phyloP scores from a whole-genome alignment of 2,113 vertebrate species.

The Clinocottus analis region DNA sequence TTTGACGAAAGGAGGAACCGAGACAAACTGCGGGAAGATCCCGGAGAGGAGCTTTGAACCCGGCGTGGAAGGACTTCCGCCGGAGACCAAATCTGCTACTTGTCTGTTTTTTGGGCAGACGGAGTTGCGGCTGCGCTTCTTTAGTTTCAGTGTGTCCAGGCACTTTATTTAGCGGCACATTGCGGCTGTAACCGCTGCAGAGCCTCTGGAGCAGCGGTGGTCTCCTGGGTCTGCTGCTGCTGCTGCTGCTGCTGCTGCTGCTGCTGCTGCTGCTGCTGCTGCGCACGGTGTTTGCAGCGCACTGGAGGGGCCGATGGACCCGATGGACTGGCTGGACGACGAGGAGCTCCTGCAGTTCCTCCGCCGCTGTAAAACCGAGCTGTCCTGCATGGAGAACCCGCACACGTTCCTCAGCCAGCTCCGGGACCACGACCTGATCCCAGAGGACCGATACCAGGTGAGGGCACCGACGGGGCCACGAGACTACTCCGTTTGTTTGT shows the following conservation, averaged over 20 bases:
- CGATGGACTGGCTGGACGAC: conserved; percentile 48
- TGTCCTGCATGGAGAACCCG: conserved; percentile 77
- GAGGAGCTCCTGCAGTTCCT: conserved; percentile 65
- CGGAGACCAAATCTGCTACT: too few relatives aligned
- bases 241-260: too few relatives aligned
- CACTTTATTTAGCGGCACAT: not conserved
- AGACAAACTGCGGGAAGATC: too few relatives aligned
- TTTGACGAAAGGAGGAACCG: not conserved
- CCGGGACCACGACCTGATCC: conserved; percentile 74
- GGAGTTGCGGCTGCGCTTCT: not conserved
- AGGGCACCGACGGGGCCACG: too few relatives aligned
- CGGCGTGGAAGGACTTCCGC: too few relatives aligned
- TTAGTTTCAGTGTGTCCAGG: not conserved
- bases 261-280: too few relatives aligned
- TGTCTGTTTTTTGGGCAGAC: too few relatives aligned
- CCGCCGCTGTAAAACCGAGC: conserved; percentile 67
- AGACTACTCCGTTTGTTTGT: too few relatives aligned
- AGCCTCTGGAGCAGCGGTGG: too few relatives aligned
- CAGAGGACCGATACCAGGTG: conserved; percentile 50
- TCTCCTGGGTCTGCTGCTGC: not conserved
- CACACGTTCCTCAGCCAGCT: conserved; percentile 72
- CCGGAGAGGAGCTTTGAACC: too few relatives aligned
- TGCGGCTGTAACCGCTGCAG: too few relatives aligned
- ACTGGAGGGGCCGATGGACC: conserved; percentile 47
- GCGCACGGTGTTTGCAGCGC: too few relatives aligned